Base-by-base conservation (phyloP, 2,113 vertebrate species). In the Stomatorhinus ivindoensis region DNA sequence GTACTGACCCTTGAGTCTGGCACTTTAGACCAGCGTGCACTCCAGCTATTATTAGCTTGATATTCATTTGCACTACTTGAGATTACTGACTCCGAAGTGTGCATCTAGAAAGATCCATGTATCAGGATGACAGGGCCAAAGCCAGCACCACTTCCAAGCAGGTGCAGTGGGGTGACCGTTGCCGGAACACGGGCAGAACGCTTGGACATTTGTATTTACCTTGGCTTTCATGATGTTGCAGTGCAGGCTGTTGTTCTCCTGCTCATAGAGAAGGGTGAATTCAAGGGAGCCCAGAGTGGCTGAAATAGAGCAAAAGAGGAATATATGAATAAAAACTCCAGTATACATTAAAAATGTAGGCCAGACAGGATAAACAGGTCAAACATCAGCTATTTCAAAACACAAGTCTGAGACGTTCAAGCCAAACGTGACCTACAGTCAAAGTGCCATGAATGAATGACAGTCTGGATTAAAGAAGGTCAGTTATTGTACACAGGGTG, bases 241-340 rank as follows among this genome's bases (percentile, higher is more conserved):
- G 86, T 98, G 96, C 91, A 99, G 94, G 90, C 97, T 97, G 95
- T 95, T 99, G 93, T 96, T 98, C 42, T 97, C 97, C 94, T 97
- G 98, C 92, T 98, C 97, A 0, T 97, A 99, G 50, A 96, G 96
- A 88, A 99, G 96, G 92, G 96, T 97, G 95, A 99, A 99, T 91
- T 99, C 98, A 91, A 99, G 94, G 0, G 97, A 95, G 42, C 98
- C 98, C 93, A 99, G 95, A 0, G 98, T 99, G 53, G 98, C 98
- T 99, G 94, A 65, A 91, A 94, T 0, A 92, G 90, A 93, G 90
- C 65, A 90, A 2, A 44, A 93, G 82, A 88, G 83, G 50, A 17
- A 21, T 50, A 87, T 53, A 61, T 46, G 3, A 87, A 89, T 87
- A 91, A 35, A 86, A 2, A 46, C 53, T 92, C 91, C 87, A 69